Conservation (phyloP, 2,113 vertebrate species). For the Halichoerus grypus region DNA sequence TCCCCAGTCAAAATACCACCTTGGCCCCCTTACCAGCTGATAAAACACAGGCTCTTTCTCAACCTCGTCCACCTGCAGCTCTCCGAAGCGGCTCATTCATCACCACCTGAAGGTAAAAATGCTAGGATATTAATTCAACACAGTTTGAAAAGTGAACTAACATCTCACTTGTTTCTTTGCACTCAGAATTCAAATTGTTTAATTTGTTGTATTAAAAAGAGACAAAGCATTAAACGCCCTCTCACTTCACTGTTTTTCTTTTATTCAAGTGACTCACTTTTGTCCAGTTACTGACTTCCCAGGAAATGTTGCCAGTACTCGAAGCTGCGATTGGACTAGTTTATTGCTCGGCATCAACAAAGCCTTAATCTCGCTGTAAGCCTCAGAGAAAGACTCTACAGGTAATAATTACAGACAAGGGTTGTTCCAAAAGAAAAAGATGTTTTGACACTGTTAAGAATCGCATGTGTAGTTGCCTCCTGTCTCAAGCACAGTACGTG, state of each 20-base stretch:
- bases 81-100: not conserved
- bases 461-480: slow-evolving; percentile 20
- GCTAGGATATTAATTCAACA: slow-evolving; percentile 26
- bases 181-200: slow-evolving; percentile 55
- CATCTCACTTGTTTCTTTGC: slow-evolving; percentile 48
- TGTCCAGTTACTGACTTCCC: slow-evolving; percentile 31
- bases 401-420: slow-evolving; percentile 77
- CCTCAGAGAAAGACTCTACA: slow-evolving; percentile 63
- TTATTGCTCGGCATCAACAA: slow-evolving; percentile 46
- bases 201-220: slow-evolving; percentile 54
- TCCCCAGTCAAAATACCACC: not conserved
- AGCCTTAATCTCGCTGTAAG: slow-evolving; percentile 63
- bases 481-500: not conserved
- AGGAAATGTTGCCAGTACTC: slow-evolving; percentile 7
- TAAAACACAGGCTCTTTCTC: not conserved
- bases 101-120: not conserved
- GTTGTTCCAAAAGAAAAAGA: slow-evolving; percentile 60
- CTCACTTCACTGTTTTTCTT: slow-evolving; percentile 21
- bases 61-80: not conserved
- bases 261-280: slow-evolving; percentile 63
- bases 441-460: slow-evolving; percentile 71
- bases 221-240: slow-evolving; percentile 25
- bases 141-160: slow-evolving; percentile 50
- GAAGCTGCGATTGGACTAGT: slow-evolving; percentile 34
- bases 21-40: not conserved